Evolutionary conservation across 2,888 invertebrate species (phyloP).

Genomic region (Pachydiplax longipennis): DNA sequence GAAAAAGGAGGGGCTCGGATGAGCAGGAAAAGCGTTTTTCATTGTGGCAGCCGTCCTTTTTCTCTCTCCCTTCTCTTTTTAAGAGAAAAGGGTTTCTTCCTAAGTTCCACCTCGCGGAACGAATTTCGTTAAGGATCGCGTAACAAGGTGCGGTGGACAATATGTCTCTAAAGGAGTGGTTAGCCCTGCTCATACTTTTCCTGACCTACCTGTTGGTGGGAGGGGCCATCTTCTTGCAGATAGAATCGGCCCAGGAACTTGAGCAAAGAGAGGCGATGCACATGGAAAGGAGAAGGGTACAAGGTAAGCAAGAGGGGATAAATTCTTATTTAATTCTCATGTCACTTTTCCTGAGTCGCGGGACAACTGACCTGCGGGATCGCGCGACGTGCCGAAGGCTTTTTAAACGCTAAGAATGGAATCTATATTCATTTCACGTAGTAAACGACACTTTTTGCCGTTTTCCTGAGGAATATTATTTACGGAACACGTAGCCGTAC

Average conservation of each 20-base stretch:
- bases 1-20: neutral
- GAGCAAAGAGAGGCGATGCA: slow-evolving; percentile 68
- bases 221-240: slow-evolving; percentile 84
- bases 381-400: too few species aligned
- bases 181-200: slow-evolving; percentile 77
- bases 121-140: too few species aligned
- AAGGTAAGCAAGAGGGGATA: slow-evolving; percentile 69
- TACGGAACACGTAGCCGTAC: too few species aligned
- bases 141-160: slow-evolving; percentile 55
- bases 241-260: slow-evolving; percentile 77
- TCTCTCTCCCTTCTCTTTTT: neutral
- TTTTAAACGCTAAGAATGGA: too few species aligned
- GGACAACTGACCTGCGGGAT: too few species aligned
- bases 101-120: neutral
- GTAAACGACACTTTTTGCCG: too few species aligned
- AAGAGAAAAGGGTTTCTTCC: neutral
- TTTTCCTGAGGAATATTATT: too few species aligned
- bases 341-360: neutral
- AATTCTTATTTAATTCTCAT: neutral
- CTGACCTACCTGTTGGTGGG: slow-evolving; percentile 80
- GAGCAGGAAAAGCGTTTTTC: neutral
- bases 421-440: too few species aligned
- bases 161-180: slow-evolving; percentile 84
- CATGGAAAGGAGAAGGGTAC: slow-evolving; percentile 64
- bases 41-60: neutral